Evolutionary conservation across 2,113 vertebrate genomes (phyloP), one percentile per base, ranked within the genome.

Genomic region (Scortum barcoo): DNA sequence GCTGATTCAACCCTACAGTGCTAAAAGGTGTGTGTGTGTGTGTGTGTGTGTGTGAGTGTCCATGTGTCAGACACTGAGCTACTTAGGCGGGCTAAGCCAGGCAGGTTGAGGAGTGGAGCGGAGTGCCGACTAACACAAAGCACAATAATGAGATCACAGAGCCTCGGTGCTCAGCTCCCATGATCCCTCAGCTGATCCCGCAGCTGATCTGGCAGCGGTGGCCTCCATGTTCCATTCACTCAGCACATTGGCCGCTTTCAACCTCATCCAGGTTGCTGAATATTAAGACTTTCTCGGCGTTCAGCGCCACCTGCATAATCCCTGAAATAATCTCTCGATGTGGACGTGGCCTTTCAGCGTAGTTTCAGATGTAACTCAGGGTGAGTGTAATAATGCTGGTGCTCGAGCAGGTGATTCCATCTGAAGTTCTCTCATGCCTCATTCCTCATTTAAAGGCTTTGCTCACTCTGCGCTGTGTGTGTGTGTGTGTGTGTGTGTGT

Each of bases 121-220:
- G 68, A 81, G 75, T 28, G 79, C 79, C 44, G 62, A 81, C 75
- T 16, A 61, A 66, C 78, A 80, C 85, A 86, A 78, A 91, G 85
- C 76, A 76, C 78, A 85, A 84, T 83, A 90, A 91, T 90, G 81
- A 89, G 87, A 86, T 86, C 87, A 79, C 66, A 90, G 81, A 54
- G 87, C 69, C 40, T 84, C 82, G 65, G 30, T 69, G 69, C 82
- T 65, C 78, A 19, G 85, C 83, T 85, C 74, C 78, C 87, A 66
- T 89, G 89, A 93, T 87, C 81, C 81, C 86, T 92, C 91, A 89
- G 88, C 89, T 91, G 90, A 92, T 93, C 80, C 79, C 14, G n/a
- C 74, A 66, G 85, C 93, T 87, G 91, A 88, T 90, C 79, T 70
- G 65, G 65, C 85, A 80, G 69, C 65, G 8, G 12, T 12, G 36